A percentile compares a stretch with the other conserved stretches of the same genome.
Evolutionary conservation across 92 coral and sea anemone genomes (phyloP).

Genomic region (Meandrina meandrites): DNA sequence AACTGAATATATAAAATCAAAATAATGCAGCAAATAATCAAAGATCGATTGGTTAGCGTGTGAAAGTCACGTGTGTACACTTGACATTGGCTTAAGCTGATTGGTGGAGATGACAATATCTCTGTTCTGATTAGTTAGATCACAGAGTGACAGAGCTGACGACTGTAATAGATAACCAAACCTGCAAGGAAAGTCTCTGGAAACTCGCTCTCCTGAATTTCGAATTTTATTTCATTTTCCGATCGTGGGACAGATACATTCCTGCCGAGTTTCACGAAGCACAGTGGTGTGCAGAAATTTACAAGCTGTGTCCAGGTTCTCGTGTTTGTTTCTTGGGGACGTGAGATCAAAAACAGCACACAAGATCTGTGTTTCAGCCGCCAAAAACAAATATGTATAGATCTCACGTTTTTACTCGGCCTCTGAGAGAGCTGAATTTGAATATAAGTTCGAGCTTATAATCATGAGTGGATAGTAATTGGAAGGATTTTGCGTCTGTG

Average conservation of each 20-base stretch:
- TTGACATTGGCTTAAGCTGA: too few relatives aligned
- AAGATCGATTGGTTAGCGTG: too few relatives aligned
- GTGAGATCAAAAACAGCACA: background rate
- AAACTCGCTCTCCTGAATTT: background rate
- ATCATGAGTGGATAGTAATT: too few relatives aligned
- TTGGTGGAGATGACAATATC: background rate
- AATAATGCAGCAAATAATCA: background rate
- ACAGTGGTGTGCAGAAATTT: background rate
- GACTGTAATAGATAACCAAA: too few relatives aligned
- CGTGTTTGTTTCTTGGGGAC: background rate
- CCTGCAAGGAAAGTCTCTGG: too few relatives aligned
- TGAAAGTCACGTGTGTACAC: too few relatives aligned
- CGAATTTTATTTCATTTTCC: background rate
- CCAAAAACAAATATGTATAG: too few relatives aligned
- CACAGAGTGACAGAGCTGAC: too few relatives aligned
- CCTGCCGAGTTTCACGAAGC: background rate
- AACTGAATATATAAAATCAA: background rate
- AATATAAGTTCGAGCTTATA: too few relatives aligned
- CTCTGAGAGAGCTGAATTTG: too few relatives aligned
- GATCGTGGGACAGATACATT: background rate
- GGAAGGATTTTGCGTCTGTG: too few relatives aligned
- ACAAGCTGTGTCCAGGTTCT: background rate
- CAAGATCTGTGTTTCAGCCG: background rate
- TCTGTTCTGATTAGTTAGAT: background rate
- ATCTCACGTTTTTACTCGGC: too few relatives aligned